Percentiles rank a stretch among this genome's conserved stretches.
phyloP scores from a whole-genome alignment of 1,140 invertebrate species.

The Leptinotarsa defecta region DNA sequence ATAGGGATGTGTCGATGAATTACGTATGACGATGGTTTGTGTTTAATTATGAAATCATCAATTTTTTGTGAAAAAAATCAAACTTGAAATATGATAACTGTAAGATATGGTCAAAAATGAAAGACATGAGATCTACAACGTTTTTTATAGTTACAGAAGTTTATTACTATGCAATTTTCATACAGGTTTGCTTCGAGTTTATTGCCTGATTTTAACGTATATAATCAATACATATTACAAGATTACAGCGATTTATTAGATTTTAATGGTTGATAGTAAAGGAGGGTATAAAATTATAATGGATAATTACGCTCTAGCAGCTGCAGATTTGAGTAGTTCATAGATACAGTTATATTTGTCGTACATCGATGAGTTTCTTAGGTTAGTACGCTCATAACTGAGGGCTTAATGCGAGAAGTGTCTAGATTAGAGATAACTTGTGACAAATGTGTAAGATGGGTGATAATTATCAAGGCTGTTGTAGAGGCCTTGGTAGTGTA shows the following conservation, averaged over 20 bases:
- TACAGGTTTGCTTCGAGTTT: no score
- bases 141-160: no score
- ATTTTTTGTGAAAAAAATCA: no score
- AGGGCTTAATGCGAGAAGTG: background rate
- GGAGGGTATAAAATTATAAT: slow-evolving; percentile 1
- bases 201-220: no score
- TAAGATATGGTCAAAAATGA: no score
- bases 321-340: background rate
- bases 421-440: background rate
- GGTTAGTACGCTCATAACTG: background rate
- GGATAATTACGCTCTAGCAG: background rate
- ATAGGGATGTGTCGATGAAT: no score
- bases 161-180: no score
- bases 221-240: no score
- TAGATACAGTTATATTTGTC: slow-evolving; percentile 2
- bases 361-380: background rate
- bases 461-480: slow-evolving; percentile 3
- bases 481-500: background rate
- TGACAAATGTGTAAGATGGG: slow-evolving; percentile 2
- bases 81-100: no score
- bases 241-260: background rate
- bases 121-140: no score
- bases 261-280: background rate
- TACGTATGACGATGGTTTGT: no score
- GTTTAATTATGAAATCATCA: no score